Base-by-base conservation (phyloP, 2,797 vertebrate genomes). In the Oreochromis grahami region DNA sequence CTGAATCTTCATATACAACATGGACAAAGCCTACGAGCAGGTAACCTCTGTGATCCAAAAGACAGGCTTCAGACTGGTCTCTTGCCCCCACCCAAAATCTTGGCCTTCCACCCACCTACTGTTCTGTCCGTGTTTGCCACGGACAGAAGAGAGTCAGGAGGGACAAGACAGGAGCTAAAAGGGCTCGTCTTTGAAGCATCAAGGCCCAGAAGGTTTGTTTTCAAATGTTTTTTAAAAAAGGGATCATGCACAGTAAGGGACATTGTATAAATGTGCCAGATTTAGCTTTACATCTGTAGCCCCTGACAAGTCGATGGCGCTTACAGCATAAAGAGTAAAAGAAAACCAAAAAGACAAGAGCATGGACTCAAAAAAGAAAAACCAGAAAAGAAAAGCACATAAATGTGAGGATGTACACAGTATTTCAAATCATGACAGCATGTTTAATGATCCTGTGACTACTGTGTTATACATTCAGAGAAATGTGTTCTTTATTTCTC, bases 21-120 rank as follows among this genome's bases (percentile, higher is more conserved):
- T 70, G 41, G 21, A 72, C 41, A 45, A 45, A 5, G 68, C 41
- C 7, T 68, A 24, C 0, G 63, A 0, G n/a, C 0, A 68, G 36
- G 63, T 24, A 41, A 24, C 7, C 17, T 5, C 14, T 29, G 41
- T 0, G 26, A 29, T 26, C 21, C 21, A 26, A 72, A 72, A 24
- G 24, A 19, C 41, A 38, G 1, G 60, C 36, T 41, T 65, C 60
- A 72, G 41, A 29, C 65, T 45, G 65, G 21, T 45, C 41, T 29
- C 34, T 65, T 65, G 13, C n/a, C 60, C 19, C 19, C 12, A 13
- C 29, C 15, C 17, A 5, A 60, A n/a, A 34, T 7, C 32, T n/a
- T 60, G 29, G 9, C 56, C 29, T 60, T 60, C 32, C 10, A 60
- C 32, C 34, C 0, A 9, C 36, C 32, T 68, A 41, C 36, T 68